phyloP scores from a whole-genome alignment of 2,888 invertebrate genomes.

The Caenorhabditis sp. region DNA sequence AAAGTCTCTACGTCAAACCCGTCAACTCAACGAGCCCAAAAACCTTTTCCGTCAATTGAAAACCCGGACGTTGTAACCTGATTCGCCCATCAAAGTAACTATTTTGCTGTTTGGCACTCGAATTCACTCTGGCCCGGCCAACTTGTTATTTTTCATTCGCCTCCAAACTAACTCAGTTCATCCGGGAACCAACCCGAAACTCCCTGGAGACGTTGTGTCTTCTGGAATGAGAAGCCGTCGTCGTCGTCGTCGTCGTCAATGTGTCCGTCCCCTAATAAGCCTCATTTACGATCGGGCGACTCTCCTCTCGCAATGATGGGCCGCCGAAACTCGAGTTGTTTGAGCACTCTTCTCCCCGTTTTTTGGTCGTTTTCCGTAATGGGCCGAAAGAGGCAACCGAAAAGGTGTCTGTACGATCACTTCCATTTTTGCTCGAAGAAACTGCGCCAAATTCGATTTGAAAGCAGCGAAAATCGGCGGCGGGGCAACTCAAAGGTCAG shows the following conservation, averaged over 20 bases:
- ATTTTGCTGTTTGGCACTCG: slow-evolving; percentile 1
- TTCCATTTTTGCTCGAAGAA: background rate
- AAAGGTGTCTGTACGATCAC: background rate
- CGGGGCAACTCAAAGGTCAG: slow-evolving; percentile 38
- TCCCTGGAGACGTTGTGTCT: slow-evolving; percentile 31
- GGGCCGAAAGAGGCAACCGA: background rate
- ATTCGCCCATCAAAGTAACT: slow-evolving; percentile 34
- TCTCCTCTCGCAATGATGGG: slow-evolving; percentile 26
- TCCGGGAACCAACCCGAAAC: slow-evolving; percentile 15
- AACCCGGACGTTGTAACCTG: slow-evolving; percentile 26
- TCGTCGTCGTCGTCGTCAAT: slow-evolving; percentile 31
- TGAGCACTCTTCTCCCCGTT: slow-evolving; percentile 28
- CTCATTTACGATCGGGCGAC: slow-evolving; percentile 49
- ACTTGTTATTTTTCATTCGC: slow-evolving; percentile 44
- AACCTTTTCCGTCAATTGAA: background rate
- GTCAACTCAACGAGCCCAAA: background rate
- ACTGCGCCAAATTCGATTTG: slow-evolving; percentile 26
- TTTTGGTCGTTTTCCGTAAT: slow-evolving; percentile 20
- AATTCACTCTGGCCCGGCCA: slow-evolving; percentile 12
- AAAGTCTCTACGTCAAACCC: background rate
- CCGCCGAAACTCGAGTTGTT: slow-evolving; percentile 19
- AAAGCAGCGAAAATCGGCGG: slow-evolving; percentile 6
- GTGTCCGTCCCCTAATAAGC: slow-evolving; percentile 51
- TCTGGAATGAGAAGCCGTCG: slow-evolving; percentile 28
- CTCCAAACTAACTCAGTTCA: slow-evolving; percentile 35